These are phyloP conservation scores for Takifugu rubripes DNA, from an alignment of 2,797 vertebrate species.

Conservation along the genomic window DNA sequence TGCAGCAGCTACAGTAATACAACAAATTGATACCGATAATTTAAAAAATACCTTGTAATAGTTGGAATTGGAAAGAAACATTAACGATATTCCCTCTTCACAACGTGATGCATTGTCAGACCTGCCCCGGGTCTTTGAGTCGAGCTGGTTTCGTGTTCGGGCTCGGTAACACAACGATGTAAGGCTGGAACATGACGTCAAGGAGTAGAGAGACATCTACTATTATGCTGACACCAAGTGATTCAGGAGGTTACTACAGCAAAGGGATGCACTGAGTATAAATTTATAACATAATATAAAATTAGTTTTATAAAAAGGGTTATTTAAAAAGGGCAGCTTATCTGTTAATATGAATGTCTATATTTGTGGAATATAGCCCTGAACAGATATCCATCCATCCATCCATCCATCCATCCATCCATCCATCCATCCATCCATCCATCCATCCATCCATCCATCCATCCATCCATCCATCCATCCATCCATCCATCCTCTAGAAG, in stretches of 20 bases:
- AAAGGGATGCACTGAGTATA: not conserved
- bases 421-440: no score
- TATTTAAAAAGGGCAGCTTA: no score
- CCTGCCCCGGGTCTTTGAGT: not conserved
- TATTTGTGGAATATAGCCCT: no score
- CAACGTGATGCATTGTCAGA: not conserved
- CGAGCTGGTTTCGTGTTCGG: not conserved
- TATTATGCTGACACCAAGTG: constrained; percentile 51
- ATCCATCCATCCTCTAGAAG: no score
- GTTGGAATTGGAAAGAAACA: not conserved
- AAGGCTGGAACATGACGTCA: constrained; percentile 6
- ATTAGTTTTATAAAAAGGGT: no score
- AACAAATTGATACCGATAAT: not conserved
- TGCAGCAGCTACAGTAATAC: not conserved
- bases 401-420: no score
- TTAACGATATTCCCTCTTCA: not conserved
- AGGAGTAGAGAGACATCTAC: not conserved
- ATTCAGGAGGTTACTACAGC: constrained; percentile 6
- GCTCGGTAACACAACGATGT: not conserved
- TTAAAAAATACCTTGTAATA: not conserved
- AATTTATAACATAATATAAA: not conserved
- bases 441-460: no score
- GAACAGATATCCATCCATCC: no score
- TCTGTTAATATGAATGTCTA: no score
- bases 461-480: no score